Base-by-base conservation (phyloP, 2,888 invertebrate species). In the Drosophila mercatorum region DNA sequence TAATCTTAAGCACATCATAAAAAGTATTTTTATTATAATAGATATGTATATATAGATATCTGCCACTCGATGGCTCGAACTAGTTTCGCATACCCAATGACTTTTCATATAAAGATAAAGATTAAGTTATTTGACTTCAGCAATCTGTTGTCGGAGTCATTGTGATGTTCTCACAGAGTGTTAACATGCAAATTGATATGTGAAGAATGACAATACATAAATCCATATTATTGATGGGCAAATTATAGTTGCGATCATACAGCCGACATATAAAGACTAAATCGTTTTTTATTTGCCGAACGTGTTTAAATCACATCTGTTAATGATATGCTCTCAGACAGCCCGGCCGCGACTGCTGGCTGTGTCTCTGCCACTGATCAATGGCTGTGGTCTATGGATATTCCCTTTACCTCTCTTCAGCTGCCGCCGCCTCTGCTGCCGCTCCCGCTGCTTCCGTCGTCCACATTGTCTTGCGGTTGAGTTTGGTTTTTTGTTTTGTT, bases 171-270 rank as follows among this genome's bases (percentile, higher is more conserved):
- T 69, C 71, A 71, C 64, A 49, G 28, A 28, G 81, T 88, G 89
- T 81, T 72, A 75, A 86, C 75, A 88, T 83, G 89, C 80, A 83
- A 83, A 89, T 89, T 80, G 77, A 87, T 77, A 81, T 75, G 69
- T 79, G 43, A 66, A 73, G 51, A 64, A 34, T 41, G 51, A 60
- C 68, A 68, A 47, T 47, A 22, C 61, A 80, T 74, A 60, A 56
- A 52, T 65, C 56, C 36, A 49, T 51, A 53, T 64, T 47, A 65
- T 46, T 53, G 73, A 69, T 74, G 64, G 59, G 40, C 62, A 49
- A 51, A 68, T 52, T 65, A 68, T 52, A 62, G n/a, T 82, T 56
- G 62, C 67, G 74, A 83, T 80, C 63, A 55, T 14, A 55, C 38
- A 53, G 65, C 49, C 62, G 52, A 61, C 17, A 53, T 1, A 58